These are phyloP conservation scores for Neodiprion fabricii DNA, from an alignment of 1,140 invertebrate species.

Conservation along the genomic window DNA sequence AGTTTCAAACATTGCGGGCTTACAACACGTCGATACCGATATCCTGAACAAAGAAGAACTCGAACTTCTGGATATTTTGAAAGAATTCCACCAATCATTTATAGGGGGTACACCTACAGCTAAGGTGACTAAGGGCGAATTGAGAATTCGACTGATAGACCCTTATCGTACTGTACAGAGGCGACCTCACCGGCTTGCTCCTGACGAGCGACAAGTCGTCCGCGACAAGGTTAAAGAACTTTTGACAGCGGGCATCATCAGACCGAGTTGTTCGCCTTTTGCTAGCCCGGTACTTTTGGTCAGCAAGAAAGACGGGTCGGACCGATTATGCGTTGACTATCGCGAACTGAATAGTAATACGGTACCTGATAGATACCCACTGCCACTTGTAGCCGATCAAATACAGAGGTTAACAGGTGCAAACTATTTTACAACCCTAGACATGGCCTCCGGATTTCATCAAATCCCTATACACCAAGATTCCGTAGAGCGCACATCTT, in stretches of 20 bases:
- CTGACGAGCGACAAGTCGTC: slow-evolving; percentile 22
- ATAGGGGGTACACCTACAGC: not conserved
- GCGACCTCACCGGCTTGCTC: slow-evolving; percentile 23
- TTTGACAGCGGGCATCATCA: slow-evolving; percentile 27
- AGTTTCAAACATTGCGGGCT: not conserved
- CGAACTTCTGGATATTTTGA: slow-evolving; percentile 8
- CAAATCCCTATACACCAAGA: slow-evolving; percentile 53
- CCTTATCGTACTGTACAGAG: slow-evolving; percentile 22
- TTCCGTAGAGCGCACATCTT: slow-evolving; percentile 55
- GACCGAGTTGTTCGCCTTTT: slow-evolving; percentile 41
- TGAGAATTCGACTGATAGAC: slow-evolving; percentile 25
- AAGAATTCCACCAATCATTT: slow-evolving; percentile 13
- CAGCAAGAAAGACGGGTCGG: slow-evolving; percentile 49
- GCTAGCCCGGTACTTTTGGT: slow-evolving; percentile 47
- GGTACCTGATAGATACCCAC: slow-evolving; percentile 48
- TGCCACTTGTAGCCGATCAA: slow-evolving; percentile 55
- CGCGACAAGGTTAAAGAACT: slow-evolving; percentile 18
- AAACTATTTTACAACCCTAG: slow-evolving; percentile 49
- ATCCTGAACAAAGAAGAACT: not conserved
- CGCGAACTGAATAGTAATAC: slow-evolving; percentile 49
- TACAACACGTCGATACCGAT: slow-evolving; percentile 10
- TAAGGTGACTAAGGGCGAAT: slow-evolving; percentile 16
- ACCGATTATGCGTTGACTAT: slow-evolving; percentile 58
- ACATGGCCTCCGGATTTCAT: slow-evolving; percentile 56
- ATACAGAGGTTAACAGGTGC: slow-evolving; percentile 44